Conservation (phyloP, 2,113 vertebrate genomes). For the Clupea harengus region DNA sequence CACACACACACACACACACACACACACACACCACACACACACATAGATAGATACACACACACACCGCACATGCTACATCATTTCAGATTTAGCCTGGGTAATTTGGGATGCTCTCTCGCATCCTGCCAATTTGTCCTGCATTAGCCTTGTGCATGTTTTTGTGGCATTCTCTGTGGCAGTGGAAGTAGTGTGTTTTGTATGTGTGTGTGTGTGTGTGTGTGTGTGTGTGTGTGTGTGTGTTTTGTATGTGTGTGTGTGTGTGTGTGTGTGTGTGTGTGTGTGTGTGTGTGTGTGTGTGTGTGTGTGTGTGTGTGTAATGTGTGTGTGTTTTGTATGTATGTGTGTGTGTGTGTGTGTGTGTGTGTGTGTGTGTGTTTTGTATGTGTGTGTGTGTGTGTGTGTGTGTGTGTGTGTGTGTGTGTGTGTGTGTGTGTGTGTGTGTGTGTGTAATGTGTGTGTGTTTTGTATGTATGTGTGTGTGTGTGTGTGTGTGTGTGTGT, state of each 20-base stretch:
- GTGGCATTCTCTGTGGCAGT: conserved; percentile 17
- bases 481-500: neutral
- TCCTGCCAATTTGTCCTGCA: conserved; percentile 24
- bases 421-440: neutral
- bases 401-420: neutral
- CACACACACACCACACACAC: neutral
- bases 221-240: neutral
- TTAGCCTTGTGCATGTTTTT: conserved; percentile 17
- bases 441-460: neutral
- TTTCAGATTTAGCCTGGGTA: conserved; percentile 19
- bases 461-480: neutral
- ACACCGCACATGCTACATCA: neutral
- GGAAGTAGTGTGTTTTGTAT: neutral
- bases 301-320: neutral
- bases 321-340: neutral
- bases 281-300: neutral
- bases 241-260: neutral
- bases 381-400: neutral
- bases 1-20: neutral
- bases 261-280: neutral
- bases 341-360: neutral
- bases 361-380: neutral
- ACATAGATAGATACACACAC: neutral
- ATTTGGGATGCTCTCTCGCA: conserved; percentile 23
- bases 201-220: neutral